These are phyloP conservation scores for Synanthedon andrenaeformis DNA, from an alignment of 2,888 invertebrate genomes.

Conservation along the genomic window DNA sequence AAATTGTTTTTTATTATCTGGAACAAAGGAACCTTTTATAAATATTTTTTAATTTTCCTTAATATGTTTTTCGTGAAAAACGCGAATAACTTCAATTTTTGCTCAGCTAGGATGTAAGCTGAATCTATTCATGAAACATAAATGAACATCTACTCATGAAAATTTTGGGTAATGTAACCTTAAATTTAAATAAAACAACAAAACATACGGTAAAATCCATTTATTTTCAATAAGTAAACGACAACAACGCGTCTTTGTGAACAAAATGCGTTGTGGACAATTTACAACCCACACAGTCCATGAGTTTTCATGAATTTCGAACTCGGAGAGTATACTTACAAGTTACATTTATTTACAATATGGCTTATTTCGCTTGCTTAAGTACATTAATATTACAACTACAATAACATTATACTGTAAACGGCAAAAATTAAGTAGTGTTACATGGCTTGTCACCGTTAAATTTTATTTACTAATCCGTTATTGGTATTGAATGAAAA, in stretches of 20 bases:
- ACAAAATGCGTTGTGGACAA: background rate
- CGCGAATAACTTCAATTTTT: too few species aligned
- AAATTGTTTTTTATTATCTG: too few species aligned
- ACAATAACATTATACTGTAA: background rate
- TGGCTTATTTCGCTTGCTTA: background rate
- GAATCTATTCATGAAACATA: too few species aligned
- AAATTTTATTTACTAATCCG: too few species aligned
- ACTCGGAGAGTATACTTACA: background rate
- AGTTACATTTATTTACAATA: background rate
- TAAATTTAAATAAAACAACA: background rate
- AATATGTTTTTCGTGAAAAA: too few species aligned
- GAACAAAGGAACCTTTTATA: too few species aligned
- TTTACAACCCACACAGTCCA: background rate
- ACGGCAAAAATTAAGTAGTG: background rate
- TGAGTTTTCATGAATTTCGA: background rate
- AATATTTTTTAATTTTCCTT: too few species aligned
- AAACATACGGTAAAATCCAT: slow-evolving; percentile 5
- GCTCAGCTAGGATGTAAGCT: too few species aligned
- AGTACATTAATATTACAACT: background rate
- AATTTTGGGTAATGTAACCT: too few species aligned
- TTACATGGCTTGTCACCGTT: too few species aligned
- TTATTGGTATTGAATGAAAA: too few species aligned
- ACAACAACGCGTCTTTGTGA: background rate
- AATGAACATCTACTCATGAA: too few species aligned
- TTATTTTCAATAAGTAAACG: slow-evolving; percentile 3